Evolutionary conservation across 1,140 invertebrate genomes (phyloP).

Genomic region (Pseudoatta argentina): DNA sequence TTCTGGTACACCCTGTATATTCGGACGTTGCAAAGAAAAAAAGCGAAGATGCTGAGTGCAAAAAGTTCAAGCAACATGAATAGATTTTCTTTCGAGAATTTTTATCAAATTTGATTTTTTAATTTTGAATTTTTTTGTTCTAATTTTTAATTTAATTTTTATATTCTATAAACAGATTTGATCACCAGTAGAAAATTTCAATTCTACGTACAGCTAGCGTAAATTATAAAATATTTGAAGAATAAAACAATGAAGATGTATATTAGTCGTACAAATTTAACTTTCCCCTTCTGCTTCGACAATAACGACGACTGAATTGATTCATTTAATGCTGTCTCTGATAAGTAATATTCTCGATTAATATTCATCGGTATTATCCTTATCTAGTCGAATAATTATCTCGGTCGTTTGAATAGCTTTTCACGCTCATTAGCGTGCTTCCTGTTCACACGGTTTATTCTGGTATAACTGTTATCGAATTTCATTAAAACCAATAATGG

Average conservation of each 20-base stretch:
- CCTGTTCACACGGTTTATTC: conserved; percentile 41
- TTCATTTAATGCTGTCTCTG: neutral
- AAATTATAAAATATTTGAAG: neutral
- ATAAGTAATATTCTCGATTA: conserved; percentile 6
- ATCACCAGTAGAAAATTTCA: neutral
- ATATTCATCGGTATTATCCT: conserved; percentile 47
- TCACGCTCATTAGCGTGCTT: conserved; percentile 41
- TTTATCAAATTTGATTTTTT: neutral
- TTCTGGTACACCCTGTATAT: too few relatives aligned
- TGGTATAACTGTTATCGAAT: conserved; percentile 48
- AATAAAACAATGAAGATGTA: neutral
- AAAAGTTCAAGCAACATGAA: too few relatives aligned
- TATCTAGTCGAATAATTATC: conserved; percentile 49
- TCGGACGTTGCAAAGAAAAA: too few relatives aligned
- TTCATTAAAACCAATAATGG: conserved; percentile 41
- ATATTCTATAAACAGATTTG: neutral
- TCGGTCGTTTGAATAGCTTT: conserved; percentile 43
- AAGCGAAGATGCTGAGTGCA: too few relatives aligned
- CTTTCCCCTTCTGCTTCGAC: neutral
- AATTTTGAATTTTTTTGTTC: neutral
- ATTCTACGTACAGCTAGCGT: neutral
- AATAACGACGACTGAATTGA: neutral
- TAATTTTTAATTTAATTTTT: neutral
- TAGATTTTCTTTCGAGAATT: too few relatives aligned
- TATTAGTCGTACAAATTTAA: neutral